These are phyloP conservation scores for Rhagophthalmus giganteus DNA, from an alignment of 2,888 invertebrate species.

Conservation along the genomic window DNA sequence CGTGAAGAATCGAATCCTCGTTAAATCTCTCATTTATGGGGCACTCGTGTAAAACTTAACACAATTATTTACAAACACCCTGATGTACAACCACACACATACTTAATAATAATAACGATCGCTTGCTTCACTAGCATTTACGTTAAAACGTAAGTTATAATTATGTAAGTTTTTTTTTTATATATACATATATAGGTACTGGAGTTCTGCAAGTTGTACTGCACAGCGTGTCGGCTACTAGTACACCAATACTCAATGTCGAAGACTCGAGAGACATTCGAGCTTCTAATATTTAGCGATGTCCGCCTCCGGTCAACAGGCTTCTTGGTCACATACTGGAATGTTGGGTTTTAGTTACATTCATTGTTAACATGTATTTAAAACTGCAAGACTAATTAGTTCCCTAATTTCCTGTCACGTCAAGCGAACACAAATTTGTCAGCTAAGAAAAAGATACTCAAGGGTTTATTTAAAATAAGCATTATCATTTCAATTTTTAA, in stretches of 20 bases:
- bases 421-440: too few species aligned
- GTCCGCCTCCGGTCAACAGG: slow-evolving; percentile 23
- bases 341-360: slow-evolving; percentile 17
- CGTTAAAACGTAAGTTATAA: slow-evolving; percentile 11
- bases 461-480: too few species aligned
- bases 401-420: not conserved
- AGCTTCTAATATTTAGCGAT: slow-evolving; percentile 29
- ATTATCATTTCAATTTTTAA: too few species aligned
- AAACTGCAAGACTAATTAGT: slow-evolving; percentile 1
- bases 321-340: slow-evolving; percentile 22
- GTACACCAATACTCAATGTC: slow-evolving; percentile 25
- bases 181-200: slow-evolving; percentile 6
- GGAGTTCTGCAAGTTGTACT: slow-evolving; percentile 22
- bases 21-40: not conserved
- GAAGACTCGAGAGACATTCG: slow-evolving; percentile 24
- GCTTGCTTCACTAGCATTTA: slow-evolving; percentile 6
- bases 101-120: slow-evolving; percentile 6
- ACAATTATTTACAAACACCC: slow-evolving; percentile 2
- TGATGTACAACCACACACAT: not conserved
- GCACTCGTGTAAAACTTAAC: not conserved
- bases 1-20: not conserved
- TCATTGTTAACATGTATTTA: slow-evolving; percentile 7
- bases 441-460: too few species aligned
- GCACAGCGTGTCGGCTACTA: slow-evolving; percentile 21
- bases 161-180: too few species aligned